Evolutionary conservation across 2,797 vertebrate genomes (phyloP).

Genomic region (Cheirogaleus major): DNA sequence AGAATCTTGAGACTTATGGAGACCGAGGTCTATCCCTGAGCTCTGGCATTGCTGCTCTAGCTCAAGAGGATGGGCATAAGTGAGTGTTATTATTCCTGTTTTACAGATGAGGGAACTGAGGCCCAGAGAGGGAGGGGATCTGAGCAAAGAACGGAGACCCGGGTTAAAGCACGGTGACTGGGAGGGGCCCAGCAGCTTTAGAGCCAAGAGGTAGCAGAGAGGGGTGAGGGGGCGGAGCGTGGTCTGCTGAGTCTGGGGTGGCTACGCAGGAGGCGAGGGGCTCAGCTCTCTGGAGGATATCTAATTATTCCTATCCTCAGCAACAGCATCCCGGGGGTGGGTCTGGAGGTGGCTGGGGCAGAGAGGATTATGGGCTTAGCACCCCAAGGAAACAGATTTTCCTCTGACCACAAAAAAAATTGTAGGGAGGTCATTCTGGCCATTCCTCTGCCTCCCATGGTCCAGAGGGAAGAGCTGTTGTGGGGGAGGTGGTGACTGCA

Average conservation of each 20-base stretch:
- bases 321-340: neutral
- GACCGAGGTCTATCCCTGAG: neutral
- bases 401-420: neutral
- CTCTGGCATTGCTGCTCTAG: neutral
- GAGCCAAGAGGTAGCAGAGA: neutral
- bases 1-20: neutral
- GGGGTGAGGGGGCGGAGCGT: fast-evolving
- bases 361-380: neutral
- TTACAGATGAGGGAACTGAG: conserved; percentile 2
- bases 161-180: neutral
- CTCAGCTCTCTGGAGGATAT: neutral
- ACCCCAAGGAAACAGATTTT: conserved; percentile 17
- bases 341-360: neutral
- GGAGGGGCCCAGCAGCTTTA: neutral
- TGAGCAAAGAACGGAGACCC: neutral
- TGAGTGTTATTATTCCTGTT: neutral
- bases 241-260: neutral
- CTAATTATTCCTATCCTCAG: neutral
- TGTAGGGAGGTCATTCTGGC: neutral
- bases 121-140: neutral
- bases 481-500: neutral
- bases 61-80: neutral
- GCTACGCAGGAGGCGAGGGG: fast-evolving
- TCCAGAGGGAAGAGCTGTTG: neutral
- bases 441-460: neutral